Evolutionary conservation across 2,797 vertebrate genomes (phyloP).

Genomic region (Mormyrus proboscirostris): DNA sequence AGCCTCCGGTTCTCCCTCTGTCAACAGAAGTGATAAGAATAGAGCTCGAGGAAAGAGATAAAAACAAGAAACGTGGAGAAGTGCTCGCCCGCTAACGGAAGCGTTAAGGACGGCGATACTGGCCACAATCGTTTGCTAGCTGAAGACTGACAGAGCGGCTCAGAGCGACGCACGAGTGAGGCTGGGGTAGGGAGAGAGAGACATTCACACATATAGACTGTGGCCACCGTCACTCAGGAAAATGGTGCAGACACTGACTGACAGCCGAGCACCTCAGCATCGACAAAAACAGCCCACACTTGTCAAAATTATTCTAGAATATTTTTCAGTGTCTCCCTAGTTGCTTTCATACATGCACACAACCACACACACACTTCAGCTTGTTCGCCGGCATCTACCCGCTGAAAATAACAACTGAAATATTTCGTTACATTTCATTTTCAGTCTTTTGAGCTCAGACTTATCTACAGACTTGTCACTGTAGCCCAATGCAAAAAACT

Average conservation of each 20-base stretch:
- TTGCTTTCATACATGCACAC: background rate
- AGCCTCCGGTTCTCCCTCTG: slow-evolving; percentile 93
- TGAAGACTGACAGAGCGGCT: background rate
- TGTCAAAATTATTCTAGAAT: background rate
- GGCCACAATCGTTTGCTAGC: background rate
- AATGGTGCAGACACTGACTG: background rate
- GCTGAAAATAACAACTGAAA: background rate
- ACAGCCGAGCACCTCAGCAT: background rate
- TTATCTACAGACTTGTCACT: background rate
- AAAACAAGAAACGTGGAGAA: background rate
- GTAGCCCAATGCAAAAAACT: background rate
- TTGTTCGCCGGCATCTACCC: background rate
- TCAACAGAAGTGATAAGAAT: background rate
- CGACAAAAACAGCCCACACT: background rate
- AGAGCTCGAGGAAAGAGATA: background rate
- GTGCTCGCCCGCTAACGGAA: background rate
- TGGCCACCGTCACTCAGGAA: background rate
- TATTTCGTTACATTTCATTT: background rate
- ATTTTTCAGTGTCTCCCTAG: background rate
- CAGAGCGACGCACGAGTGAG: background rate
- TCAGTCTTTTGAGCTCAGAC: background rate
- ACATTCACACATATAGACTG: background rate
- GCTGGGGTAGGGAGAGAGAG: background rate
- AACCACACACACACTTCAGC: background rate
- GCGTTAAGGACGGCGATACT: background rate